Conservation (phyloP, 2,888 invertebrate genomes). For the Elegia similella region DNA sequence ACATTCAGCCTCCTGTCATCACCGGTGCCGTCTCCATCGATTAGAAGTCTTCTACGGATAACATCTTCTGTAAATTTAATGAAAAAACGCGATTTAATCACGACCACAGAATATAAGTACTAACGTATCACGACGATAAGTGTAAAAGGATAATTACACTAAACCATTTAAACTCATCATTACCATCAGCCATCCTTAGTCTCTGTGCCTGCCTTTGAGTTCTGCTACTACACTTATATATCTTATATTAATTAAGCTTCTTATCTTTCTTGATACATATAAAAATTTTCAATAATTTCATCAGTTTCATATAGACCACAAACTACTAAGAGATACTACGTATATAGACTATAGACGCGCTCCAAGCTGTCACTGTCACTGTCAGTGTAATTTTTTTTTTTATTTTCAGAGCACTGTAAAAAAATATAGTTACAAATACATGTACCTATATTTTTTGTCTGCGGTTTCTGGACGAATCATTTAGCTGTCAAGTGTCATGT, state of each 20-base stretch:
- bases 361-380: neutral
- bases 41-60: conserved; percentile 92
- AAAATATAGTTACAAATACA: too few relatives aligned
- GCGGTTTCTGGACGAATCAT: neutral
- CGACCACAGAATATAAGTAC: too few relatives aligned
- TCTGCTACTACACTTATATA: too few relatives aligned
- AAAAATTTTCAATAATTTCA: neutral
- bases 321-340: too few relatives aligned
- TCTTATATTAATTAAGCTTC: too few relatives aligned
- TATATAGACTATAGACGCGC: neutral
- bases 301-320: too few relatives aligned
- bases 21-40: conserved; percentile 98
- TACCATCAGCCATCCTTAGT: conserved; percentile 45
- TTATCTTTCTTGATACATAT: too few relatives aligned
- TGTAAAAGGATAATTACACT: neutral
- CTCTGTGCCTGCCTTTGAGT: neutral
- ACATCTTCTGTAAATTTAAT: conserved; percentile 89
- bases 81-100: neutral
- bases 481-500: conserved; percentile 36
- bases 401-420: too few relatives aligned
- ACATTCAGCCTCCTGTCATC: conserved; percentile 95
- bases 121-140: neutral
- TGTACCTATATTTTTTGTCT: too few relatives aligned
- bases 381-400: neutral
- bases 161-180: conserved; percentile 9